A percentile compares a stretch with the other conserved stretches of the same genome.
Conservation (phyloP, 1,140 invertebrate species). For the Heliconius himera region DNA sequence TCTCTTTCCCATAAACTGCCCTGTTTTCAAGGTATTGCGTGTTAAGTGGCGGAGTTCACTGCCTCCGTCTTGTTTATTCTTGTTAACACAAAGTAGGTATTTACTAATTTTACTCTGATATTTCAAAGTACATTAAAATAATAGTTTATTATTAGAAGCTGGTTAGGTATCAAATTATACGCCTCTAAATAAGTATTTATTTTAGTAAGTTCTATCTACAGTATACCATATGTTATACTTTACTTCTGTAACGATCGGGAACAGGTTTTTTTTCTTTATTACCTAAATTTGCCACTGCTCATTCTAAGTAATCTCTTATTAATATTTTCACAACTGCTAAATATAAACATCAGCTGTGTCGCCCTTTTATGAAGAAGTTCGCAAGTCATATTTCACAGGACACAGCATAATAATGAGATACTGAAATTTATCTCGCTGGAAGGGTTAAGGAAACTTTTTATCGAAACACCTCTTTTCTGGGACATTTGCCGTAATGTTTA, state of each 20-base stretch:
- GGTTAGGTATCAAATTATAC: no score
- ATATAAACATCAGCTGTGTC: slow-evolving; percentile 14
- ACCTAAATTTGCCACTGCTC: not conserved
- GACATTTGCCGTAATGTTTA: not conserved
- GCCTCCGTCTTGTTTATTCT: no score
- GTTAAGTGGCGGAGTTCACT: not conserved
- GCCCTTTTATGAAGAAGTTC: not conserved
- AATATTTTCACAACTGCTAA: not conserved
- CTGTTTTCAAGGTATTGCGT: not conserved
- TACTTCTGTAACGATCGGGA: not conserved
- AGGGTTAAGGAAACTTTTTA: slow-evolving; percentile 3
- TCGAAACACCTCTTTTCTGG: not conserved
- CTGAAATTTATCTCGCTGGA: slow-evolving; percentile 14
- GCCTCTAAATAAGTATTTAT: no score
- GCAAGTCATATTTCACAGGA: slow-evolving; percentile 18
- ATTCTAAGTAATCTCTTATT: not conserved
- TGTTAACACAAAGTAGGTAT: no score
- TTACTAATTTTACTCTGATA: no score
- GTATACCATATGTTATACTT: not conserved
- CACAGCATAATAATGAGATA: slow-evolving; percentile 24
- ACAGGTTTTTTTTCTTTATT: not conserved
- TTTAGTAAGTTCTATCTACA: not conserved
- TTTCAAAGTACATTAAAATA: no score
- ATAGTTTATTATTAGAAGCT: no score
- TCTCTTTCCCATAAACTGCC: no score